Conservation (phyloP, 2,888 invertebrate genomes). For the Hirtodrosophila confusa region DNA sequence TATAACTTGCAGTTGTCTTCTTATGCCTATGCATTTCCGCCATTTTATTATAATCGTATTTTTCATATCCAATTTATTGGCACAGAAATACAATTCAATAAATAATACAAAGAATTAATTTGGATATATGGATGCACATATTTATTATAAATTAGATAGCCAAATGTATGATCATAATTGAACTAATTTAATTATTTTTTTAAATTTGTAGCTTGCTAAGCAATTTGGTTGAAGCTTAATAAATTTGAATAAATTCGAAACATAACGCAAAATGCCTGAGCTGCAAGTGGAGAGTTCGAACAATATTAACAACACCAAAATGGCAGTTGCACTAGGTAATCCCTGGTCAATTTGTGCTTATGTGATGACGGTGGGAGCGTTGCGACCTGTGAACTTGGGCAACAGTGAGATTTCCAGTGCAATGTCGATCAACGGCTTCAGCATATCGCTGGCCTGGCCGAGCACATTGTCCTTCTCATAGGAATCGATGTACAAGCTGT, state of each 20-base stretch:
- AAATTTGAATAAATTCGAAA: slow-evolving; percentile 48
- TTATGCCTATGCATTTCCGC: no score
- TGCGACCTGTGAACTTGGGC: slow-evolving; percentile 93
- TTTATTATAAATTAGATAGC: neutral
- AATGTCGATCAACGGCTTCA: slow-evolving; percentile 94
- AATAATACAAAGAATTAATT: neutral
- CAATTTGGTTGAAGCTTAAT: slow-evolving; percentile 44
- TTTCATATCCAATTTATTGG: no score
- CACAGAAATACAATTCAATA: no score
- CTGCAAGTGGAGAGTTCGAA: slow-evolving; percentile 31
- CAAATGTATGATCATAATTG: slow-evolving; percentile 8
- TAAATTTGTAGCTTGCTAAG: slow-evolving; percentile 2
- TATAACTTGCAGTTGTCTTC: no score
- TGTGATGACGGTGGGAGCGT: slow-evolving; percentile 98
- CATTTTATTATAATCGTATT: no score
- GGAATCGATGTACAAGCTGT: slow-evolving; percentile 95
- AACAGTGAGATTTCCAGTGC: slow-evolving; percentile 94
- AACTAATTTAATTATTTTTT: slow-evolving; percentile 9
- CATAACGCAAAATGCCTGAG: slow-evolving; percentile 44
- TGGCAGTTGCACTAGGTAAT: slow-evolving; percentile 18
- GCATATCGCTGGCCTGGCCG: slow-evolving; percentile 89
- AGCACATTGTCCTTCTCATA: slow-evolving; percentile 91
- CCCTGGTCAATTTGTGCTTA: slow-evolving; percentile 84
- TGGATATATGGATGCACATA: slow-evolving; percentile 8
- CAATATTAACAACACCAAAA: slow-evolving; percentile 12